Base-by-base conservation (phyloP, 2,797 vertebrate genomes). In the Cyclura pinguis region DNA sequence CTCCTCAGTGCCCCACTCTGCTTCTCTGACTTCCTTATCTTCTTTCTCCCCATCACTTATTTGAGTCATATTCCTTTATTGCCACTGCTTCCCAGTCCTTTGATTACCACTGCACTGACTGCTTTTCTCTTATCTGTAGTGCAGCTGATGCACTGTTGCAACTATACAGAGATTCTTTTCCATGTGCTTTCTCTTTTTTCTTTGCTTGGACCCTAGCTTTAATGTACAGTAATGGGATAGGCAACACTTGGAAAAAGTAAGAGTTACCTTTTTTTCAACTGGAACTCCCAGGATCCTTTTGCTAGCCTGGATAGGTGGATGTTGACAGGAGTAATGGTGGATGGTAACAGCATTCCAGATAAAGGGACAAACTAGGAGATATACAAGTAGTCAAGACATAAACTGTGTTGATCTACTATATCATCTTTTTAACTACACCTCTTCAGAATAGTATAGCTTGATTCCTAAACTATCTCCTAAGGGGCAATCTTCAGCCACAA, bases 401-500 rank as follows among this genome's bases (percentile, higher is more conserved):
- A 57, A 5, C 55, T 57, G 55, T 57, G 3, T 57, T 57, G 55
- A 57, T 13, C 55, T 57, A 57, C 55, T 89, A 10, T 2, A 20
- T 12, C 12, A 91, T 78, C 0, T 32, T 74, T 76, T 22, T 29
- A 86, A 77, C 16, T 14, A 62, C 55, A 77, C 69, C 18, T 47
- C 13, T 80, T 93, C 16, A 32, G 4, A 6, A 64, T 20, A 82
- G 12, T 55, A 27, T 4, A 10, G 50, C 29, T 16, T 35, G 29
- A 64, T 16, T 8, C 57, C 55, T 3, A 42, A 74, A 35, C 4
- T 74, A 38, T 84, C 62, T 69, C 27, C 87, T 69, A 29, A 1
- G n/a, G 78, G n/a, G 78, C 84, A 78, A 10, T 69, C 86, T 80
- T 91, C 84, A 83, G 90, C 90, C 87, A 80, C 62, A n/a, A 50